Conservation (phyloP, 1,140 invertebrate genomes). For the Adelges cooleyi region DNA sequence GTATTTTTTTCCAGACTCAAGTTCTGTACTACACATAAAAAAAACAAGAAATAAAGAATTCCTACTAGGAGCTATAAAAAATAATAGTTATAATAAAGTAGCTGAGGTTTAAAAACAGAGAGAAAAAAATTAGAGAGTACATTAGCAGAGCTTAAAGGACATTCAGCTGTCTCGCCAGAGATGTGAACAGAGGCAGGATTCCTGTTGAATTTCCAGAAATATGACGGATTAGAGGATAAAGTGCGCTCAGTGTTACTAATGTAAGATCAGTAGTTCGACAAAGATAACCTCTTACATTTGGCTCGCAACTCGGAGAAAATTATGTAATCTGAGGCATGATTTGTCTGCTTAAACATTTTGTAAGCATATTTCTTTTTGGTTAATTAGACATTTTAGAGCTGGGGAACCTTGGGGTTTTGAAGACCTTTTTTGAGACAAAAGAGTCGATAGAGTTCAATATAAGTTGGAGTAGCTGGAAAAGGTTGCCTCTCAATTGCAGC, state of each 20-base stretch:
- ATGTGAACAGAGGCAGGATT: too few relatives aligned
- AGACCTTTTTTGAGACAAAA: neutral
- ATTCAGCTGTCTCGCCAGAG: too few relatives aligned
- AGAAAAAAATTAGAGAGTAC: too few relatives aligned
- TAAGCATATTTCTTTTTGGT: neutral
- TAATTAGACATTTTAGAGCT: neutral
- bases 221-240: neutral
- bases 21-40: too few relatives aligned
- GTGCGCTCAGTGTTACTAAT: neutral
- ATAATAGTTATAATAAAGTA: too few relatives aligned
- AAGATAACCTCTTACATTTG: neutral
- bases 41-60: too few relatives aligned
- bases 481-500: neutral
- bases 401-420: neutral
- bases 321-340: neutral
- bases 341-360: neutral
- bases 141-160: too few relatives aligned
- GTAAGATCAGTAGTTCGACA: neutral
- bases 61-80: too few relatives aligned
- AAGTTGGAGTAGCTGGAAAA: neutral
- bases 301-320: neutral
- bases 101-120: too few relatives aligned
- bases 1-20: too few relatives aligned
- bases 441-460: neutral
- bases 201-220: neutral